Evolutionary conservation across 2,797 vertebrate species (phyloP).

Genomic region (Crocodylus rhombifer): DNA sequence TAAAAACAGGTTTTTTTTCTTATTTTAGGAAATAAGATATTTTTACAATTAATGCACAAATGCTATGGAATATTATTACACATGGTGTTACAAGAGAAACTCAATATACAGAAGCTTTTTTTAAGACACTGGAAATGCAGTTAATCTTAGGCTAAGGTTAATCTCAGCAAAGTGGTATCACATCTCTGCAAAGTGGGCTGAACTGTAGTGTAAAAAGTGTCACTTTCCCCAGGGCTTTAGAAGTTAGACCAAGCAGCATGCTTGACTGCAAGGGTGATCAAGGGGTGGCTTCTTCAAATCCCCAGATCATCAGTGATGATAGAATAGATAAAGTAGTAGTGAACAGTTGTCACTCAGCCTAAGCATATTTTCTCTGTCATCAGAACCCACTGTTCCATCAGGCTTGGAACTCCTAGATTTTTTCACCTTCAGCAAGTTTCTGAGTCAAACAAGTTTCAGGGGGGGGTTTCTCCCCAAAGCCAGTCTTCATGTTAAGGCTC

Average conservation of each 20-base stretch:
- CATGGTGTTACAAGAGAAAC: neutral
- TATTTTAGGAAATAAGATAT: rapidly evolving
- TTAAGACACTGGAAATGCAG: neutral
- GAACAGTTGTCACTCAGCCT: conserved; percentile 20
- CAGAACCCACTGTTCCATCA: conserved; percentile 13
- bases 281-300: neutral
- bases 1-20: neutral
- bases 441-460: neutral
- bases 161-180: neutral
- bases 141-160: neutral
- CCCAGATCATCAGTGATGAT: neutral
- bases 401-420: neutral
- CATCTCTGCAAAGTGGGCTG: neutral
- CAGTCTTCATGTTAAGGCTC: neutral
- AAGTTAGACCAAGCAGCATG: neutral
- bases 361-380: conserved; percentile 1
- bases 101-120: neutral
- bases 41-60: neutral
- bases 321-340: neutral
- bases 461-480: too few species aligned
- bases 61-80: neutral
- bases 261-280: neutral
- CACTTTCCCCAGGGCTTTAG: neutral
- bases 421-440: neutral
- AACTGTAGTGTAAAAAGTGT: rapidly evolving